phyloP scores from a whole-genome alignment of 2,113 vertebrate genomes.

The Beaufortia kweichowensis region DNA sequence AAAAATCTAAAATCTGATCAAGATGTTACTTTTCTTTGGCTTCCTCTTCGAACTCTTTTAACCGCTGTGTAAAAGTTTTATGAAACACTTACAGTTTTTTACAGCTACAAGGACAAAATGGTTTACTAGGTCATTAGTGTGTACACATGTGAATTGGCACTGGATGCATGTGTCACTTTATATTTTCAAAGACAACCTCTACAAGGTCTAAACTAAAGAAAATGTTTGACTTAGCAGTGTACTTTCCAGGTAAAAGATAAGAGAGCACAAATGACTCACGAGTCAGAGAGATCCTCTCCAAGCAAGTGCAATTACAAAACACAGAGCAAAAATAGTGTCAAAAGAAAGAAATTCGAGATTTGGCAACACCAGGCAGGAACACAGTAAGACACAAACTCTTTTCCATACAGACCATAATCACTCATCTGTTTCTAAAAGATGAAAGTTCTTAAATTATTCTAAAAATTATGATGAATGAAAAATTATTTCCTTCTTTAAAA shows the following conservation, averaged over 20 bases:
- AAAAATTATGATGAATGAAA: background rate
- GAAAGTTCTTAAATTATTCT: background rate
- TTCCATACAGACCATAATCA: background rate
- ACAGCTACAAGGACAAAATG: slow-evolving; percentile 5
- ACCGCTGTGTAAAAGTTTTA: slow-evolving; percentile 21
- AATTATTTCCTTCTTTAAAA: background rate
- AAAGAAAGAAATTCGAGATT: background rate
- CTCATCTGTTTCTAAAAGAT: background rate
- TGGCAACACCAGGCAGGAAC: background rate
- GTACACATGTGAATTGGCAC: slow-evolving; percentile 13
- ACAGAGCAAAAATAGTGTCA: background rate
- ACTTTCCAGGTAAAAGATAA: background rate
- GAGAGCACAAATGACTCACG: background rate
- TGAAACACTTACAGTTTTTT: background rate
- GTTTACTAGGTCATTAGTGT: slow-evolving; percentile 26
- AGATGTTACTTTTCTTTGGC: background rate
- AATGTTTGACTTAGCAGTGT: slow-evolving; percentile 6
- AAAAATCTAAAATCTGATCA: background rate
- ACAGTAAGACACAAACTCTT: background rate
- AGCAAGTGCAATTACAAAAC: background rate
- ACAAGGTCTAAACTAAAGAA: background rate
- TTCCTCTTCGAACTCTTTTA: background rate
- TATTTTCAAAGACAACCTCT: background rate
- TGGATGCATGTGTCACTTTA: background rate
- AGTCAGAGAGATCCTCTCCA: background rate